Conservation (phyloP, 1,140 invertebrate species). For the Maconellicoccus hirsutus region DNA sequence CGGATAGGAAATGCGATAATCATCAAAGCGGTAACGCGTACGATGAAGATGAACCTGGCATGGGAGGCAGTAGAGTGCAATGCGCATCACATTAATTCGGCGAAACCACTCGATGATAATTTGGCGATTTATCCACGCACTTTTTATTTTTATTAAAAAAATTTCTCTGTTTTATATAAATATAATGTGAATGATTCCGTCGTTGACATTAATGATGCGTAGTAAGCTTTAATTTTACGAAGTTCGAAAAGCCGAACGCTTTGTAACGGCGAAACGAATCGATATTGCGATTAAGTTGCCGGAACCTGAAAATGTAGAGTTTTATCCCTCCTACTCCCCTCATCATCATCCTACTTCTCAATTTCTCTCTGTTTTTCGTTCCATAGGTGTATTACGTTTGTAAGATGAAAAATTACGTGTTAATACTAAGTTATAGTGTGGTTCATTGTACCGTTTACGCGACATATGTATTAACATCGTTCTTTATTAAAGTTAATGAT, state of each 20-base stretch:
- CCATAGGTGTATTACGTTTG: constrained; percentile 17
- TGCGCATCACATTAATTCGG: constrained; percentile 69
- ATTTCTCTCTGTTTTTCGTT: not conserved
- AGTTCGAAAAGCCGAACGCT: not conserved
- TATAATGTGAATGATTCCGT: not conserved
- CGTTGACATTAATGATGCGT: not conserved
- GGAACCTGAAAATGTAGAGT: not conserved
- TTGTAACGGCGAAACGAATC: not conserved
- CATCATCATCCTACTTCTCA: not conserved
- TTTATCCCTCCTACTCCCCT: not conserved
- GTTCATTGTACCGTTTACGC: not conserved
- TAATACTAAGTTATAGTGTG: not conserved
- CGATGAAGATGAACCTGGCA: constrained; percentile 63
- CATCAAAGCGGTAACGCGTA: constrained; percentile 44
- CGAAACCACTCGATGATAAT: not conserved
- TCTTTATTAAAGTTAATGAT: constrained; percentile 3
- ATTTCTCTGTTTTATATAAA: constrained; percentile 1
- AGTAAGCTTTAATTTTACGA: not conserved
- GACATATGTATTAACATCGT: constrained; percentile 14
- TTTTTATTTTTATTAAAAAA: not conserved
- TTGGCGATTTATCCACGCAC: not conserved
- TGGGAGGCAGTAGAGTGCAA: constrained; percentile 61
- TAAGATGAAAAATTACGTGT: constrained; percentile 16
- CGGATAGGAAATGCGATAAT: constrained; percentile 49
- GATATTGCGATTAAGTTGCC: not conserved